Conservation (phyloP, 2,888 invertebrate genomes). For the Meloe dianella region DNA sequence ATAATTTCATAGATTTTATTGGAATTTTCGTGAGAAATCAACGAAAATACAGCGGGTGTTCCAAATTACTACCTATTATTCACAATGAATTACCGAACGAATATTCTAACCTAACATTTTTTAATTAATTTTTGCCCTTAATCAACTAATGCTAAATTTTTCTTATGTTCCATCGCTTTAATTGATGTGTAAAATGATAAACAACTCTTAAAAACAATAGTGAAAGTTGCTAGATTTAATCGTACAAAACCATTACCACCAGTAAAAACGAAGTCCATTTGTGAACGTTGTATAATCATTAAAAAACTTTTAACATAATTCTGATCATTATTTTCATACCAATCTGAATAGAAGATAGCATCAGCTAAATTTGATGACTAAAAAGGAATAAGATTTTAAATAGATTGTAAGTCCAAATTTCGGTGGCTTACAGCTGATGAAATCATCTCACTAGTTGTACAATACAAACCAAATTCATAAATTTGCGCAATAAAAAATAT, state of each 20-base stretch:
- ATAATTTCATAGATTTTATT: no score
- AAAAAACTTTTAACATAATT: neutral
- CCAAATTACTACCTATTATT: no score
- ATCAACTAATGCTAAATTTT: neutral
- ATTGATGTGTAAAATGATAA: neutral
- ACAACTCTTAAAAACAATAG: neutral
- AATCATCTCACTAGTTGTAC: neutral
- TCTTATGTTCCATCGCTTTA: neutral
- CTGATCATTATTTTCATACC: neutral
- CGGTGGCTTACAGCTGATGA: neutral
- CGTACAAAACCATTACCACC: slow-evolving; percentile 4
- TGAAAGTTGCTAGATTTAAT: neutral
- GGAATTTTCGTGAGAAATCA: no score
- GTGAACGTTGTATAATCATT: neutral
- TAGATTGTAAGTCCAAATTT: neutral
- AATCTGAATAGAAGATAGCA: neutral
- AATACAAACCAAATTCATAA: slow-evolving; percentile 5
- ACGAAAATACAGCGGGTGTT: no score
- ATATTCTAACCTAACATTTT: no score
- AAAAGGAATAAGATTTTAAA: neutral
- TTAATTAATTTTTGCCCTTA: neutral
- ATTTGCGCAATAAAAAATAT: neutral
- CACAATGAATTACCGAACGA: no score
- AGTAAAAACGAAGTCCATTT: neutral
- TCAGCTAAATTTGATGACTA: neutral